A percentile compares a stretch with the other conserved stretches of the same genome.
These are phyloP conservation scores for Melanotaenia pygmaea DNA, from an alignment of 2,797 vertebrate genomes.

Conservation along the genomic window DNA sequence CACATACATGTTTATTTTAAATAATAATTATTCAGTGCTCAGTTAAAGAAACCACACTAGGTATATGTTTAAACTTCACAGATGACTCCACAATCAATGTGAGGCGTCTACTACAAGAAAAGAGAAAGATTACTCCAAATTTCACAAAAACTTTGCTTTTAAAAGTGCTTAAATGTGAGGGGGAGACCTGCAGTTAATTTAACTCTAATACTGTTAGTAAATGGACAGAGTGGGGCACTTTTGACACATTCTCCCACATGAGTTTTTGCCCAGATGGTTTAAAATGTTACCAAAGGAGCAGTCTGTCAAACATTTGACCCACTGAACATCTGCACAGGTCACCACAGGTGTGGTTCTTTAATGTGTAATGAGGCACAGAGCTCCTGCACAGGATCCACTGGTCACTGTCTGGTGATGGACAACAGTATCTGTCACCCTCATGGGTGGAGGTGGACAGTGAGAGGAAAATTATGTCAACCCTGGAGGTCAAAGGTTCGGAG, in stretches of 20 bases:
- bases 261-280: constrained; percentile 10
- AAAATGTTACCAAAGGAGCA: constrained; percentile 1
- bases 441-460: neutral
- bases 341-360: constrained; percentile 3
- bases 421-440: neutral
- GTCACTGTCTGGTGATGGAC: constrained; percentile 9
- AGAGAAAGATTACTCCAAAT: neutral
- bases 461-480: constrained; percentile 61
- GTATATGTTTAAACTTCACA: constrained; percentile 34
- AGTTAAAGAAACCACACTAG: constrained; percentile 21
- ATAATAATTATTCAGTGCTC: constrained; percentile 22
- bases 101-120: constrained; percentile 22
- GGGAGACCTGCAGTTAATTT: constrained; percentile 7
- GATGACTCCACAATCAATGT: constrained; percentile 11
- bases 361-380: constrained; percentile 12
- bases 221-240: constrained; percentile 6
- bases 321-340: neutral
- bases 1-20: constrained; percentile 9
- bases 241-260: constrained; percentile 9
- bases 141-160: constrained; percentile 30
- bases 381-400: constrained; percentile 11
- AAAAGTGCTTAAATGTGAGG: constrained; percentile 42
- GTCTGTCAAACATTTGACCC: constrained; percentile 8
- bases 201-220: constrained; percentile 24
- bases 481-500: constrained; percentile 83